These are phyloP conservation scores for Chrysogorgia sp. DNA, from an alignment of 92 coral and sea anemone genomes.

Conservation along the genomic window DNA sequence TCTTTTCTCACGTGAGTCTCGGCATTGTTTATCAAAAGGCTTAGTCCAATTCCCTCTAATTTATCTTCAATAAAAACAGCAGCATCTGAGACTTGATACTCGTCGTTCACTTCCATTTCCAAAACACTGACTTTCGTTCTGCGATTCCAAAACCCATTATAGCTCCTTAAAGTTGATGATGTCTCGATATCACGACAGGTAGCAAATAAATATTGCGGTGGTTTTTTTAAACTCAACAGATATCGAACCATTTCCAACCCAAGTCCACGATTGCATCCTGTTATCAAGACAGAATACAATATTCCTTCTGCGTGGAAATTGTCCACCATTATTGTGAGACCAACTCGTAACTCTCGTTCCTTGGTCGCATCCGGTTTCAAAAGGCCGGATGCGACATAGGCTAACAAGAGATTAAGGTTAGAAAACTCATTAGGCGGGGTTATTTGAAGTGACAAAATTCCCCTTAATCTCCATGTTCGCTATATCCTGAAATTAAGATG, in stretches of 20 bases:
- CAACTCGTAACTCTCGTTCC: too few relatives aligned
- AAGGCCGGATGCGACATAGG: too few relatives aligned
- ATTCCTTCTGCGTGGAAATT: slow-evolving; percentile 1
- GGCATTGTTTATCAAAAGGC: slow-evolving; percentile 76
- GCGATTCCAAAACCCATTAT: slow-evolving; percentile 47
- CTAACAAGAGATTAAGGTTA: too few relatives aligned
- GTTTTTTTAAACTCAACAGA: slow-evolving; percentile 55
- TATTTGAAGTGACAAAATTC: too few relatives aligned
- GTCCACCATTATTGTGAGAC: too few relatives aligned
- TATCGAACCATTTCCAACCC: slow-evolving; percentile 82
- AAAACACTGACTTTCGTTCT: slow-evolving; percentile 63
- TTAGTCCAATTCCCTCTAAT: slow-evolving; percentile 66
- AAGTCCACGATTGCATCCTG: slow-evolving; percentile 84
- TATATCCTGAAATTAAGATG: too few relatives aligned
- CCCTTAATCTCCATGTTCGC: too few relatives aligned
- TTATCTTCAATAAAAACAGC: slow-evolving; percentile 50
- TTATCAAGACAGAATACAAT: slow-evolving; percentile 64
- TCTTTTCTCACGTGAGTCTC: slow-evolving; percentile 52
- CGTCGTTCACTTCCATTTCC: slow-evolving; percentile 67
- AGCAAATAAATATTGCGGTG: slow-evolving; percentile 77
- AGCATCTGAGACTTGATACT: slow-evolving; percentile 48
- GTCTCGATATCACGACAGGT: slow-evolving; percentile 60
- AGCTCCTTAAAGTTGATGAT: slow-evolving; percentile 16
- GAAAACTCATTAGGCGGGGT: too few relatives aligned
- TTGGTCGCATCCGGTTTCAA: too few relatives aligned